Evolutionary conservation across 2,113 vertebrate genomes (phyloP).

Genomic region (Motacilla tschutschensis): DNA sequence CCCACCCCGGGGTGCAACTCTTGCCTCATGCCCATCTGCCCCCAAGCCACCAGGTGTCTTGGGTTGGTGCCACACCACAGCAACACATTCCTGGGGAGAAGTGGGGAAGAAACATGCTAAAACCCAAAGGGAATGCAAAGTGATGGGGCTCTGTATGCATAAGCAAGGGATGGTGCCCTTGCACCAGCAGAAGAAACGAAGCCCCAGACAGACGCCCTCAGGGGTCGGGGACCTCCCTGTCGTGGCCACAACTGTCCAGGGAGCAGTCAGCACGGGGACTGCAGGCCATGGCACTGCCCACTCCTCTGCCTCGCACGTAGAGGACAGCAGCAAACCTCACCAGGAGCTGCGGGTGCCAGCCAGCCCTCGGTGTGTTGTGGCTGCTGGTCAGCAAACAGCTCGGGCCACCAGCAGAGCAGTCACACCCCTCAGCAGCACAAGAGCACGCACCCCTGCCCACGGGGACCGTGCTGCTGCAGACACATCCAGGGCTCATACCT

Average conservation of each 20-base stretch:
- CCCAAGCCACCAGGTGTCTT: rapidly evolving
- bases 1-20: rapidly evolving
- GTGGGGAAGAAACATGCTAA: not conserved
- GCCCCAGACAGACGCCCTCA: not conserved
- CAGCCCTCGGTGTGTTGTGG: not conserved
- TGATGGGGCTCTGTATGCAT: rapidly evolving
- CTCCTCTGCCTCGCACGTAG: not conserved
- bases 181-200: not conserved
- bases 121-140: not conserved
- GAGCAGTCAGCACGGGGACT: rapidly evolving
- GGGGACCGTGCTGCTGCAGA: not conserved
- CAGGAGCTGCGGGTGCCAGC: not conserved
- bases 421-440: not conserved
- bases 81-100: not conserved
- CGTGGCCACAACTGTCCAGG: rapidly evolving
- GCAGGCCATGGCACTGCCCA: not conserved
- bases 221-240: not conserved
- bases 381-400: not conserved
- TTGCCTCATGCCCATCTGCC: not conserved
- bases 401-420: rapidly evolving
- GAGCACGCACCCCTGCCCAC: not conserved
- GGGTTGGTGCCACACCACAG: not conserved
- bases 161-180: not conserved
- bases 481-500: not conserved
- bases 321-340: not conserved